Evolutionary conservation across 2,113 vertebrate species (phyloP).

Genomic region (Rattus rattus): DNA sequence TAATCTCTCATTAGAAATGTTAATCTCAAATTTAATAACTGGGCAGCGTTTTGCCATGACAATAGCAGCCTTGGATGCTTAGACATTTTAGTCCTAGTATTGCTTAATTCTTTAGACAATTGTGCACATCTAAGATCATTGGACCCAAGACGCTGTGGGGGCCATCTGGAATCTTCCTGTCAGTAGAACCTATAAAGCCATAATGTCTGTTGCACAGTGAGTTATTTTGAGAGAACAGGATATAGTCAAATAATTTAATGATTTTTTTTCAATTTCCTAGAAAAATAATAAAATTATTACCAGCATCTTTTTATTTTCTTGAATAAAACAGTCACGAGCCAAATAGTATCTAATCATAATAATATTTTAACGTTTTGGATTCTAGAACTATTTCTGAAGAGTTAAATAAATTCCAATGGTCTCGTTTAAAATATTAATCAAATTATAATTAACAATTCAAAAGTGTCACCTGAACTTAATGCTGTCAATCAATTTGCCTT

Average conservation of each 20-base stretch:
- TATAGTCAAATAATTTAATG: slow-evolving; percentile 14
- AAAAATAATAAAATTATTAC: neutral
- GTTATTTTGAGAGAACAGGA: neutral
- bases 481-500: neutral
- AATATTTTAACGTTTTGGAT: neutral
- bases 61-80: slow-evolving; percentile 13
- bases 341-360: neutral
- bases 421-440: neutral
- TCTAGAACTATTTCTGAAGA: neutral
- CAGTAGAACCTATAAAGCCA: neutral
- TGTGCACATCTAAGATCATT: neutral
- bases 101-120: slow-evolving; percentile 62
- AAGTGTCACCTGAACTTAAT: neutral
- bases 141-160: neutral
- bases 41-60: slow-evolving; percentile 40
- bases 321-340: neutral
- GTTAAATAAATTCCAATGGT: neutral
- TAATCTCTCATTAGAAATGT: slow-evolving; percentile 65
- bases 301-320: slow-evolving; percentile 7
- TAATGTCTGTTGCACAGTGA: neutral
- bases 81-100: neutral
- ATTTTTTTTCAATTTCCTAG: slow-evolving; percentile 10
- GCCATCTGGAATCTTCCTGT: neutral
- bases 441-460: neutral
- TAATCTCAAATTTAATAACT: slow-evolving; percentile 70